Conservation (phyloP, 1,140 invertebrate genomes). For the Hyposmocoma kahamanoa region DNA sequence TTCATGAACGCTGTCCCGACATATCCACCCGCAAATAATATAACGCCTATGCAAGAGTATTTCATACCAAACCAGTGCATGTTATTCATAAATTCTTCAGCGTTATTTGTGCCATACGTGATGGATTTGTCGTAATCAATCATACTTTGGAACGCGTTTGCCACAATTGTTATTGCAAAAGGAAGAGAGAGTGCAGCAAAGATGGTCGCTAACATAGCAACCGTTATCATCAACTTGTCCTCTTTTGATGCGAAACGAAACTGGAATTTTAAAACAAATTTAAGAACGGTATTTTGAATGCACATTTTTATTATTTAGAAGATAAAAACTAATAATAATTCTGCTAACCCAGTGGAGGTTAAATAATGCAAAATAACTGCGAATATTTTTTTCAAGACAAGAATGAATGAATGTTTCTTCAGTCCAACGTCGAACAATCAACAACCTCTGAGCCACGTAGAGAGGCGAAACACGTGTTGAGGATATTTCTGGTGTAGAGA, state of each 20-base stretch:
- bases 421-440: too few species aligned
- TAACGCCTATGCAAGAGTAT: constrained; percentile 22
- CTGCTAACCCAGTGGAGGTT: too few species aligned
- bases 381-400: too few species aligned
- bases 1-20: constrained; percentile 31
- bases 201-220: constrained; percentile 18
- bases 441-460: too few species aligned
- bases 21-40: constrained; percentile 26
- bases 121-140: constrained; percentile 22
- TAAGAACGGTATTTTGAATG: too few species aligned
- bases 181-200: constrained; percentile 25
- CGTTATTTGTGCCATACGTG: constrained; percentile 4
- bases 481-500: too few species aligned
- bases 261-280: constrained; percentile 24
- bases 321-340: too few species aligned
- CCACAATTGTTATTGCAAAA: constrained; percentile 27
- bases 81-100: constrained; percentile 15
- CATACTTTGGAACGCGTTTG: constrained; percentile 31
- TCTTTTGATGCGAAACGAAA: constrained; percentile 29
- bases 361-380: too few species aligned
- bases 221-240: constrained; percentile 27
- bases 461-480: too few species aligned
- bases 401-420: too few species aligned
- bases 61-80: constrained; percentile 26
- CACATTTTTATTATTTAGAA: too few species aligned